phyloP scores from a whole-genome alignment of 1,140 invertebrate genomes.

The Drosophila willistoni region DNA sequence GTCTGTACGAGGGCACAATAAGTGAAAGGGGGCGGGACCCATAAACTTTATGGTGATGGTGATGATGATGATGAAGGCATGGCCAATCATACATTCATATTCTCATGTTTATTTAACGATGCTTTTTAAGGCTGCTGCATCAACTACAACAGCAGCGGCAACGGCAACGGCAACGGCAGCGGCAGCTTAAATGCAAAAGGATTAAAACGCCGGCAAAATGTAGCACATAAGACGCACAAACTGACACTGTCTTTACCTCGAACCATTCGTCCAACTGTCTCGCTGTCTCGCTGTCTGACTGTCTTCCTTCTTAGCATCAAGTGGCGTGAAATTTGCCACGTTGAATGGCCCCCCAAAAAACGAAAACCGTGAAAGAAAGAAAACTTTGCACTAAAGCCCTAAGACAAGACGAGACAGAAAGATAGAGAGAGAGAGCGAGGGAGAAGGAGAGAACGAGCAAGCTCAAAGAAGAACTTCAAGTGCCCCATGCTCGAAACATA shows the following conservation, averaged over 20 bases:
- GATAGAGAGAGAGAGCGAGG: background rate
- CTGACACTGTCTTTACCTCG: background rate
- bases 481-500: constrained; percentile 12
- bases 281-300: background rate
- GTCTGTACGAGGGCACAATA: too few relatives aligned
- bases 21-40: background rate
- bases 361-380: constrained; percentile 2
- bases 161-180: background rate
- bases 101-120: constrained; percentile 79
- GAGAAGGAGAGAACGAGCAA: background rate
- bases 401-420: constrained; percentile 4
- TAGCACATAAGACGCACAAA: constrained; percentile 1
- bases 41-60: constrained; percentile 61
- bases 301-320: constrained; percentile 41
- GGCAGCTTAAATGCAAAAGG: constrained; percentile 69
- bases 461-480: constrained; percentile 39
- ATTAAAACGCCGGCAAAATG: constrained; percentile 54
- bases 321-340: constrained; percentile 75
- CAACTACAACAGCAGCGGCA: constrained; percentile 21
- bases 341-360: constrained; percentile 45
- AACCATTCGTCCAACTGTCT: background rate
- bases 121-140: constrained; percentile 68
- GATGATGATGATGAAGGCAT: constrained; percentile 16
- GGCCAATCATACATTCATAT: constrained; percentile 75
- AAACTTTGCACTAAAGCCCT: constrained; percentile 70